phyloP scores from a whole-genome alignment of 1,140 invertebrate species.

The Episyrphus balteatus region DNA sequence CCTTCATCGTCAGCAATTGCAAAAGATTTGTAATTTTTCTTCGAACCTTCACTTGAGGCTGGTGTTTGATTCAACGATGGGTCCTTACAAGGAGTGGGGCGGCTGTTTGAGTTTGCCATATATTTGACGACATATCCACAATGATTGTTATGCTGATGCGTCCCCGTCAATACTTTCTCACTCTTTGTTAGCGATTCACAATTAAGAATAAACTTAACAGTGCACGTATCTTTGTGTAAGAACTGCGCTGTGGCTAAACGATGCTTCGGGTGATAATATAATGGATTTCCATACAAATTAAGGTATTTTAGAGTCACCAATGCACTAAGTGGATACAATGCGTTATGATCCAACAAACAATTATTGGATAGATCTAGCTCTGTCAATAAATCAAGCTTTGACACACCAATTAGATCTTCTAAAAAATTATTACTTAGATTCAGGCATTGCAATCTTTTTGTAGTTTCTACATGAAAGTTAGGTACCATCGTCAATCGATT shows the following conservation, averaged over 20 bases:
- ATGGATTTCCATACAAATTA: constrained; percentile 48
- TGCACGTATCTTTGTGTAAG: constrained; percentile 43
- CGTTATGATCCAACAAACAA: constrained; percentile 47
- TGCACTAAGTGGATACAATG: constrained; percentile 42
- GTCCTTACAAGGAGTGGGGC: not conserved
- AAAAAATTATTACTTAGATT: constrained; percentile 47
- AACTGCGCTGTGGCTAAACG: constrained; percentile 42
- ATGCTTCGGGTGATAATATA: constrained; percentile 48
- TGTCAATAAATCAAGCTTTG: constrained; percentile 41
- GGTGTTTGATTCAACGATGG: constrained; percentile 16
- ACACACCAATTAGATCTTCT: constrained; percentile 38
- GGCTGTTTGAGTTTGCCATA: no score
- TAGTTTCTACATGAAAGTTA: constrained; percentile 40
- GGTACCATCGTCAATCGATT: constrained; percentile 49
- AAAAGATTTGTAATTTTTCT: no score
- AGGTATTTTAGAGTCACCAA: constrained; percentile 44
- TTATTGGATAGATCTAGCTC: constrained; percentile 52
- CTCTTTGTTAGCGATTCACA: constrained; percentile 39
- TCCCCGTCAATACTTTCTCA: constrained; percentile 41
- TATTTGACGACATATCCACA: not conserved
- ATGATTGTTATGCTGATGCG: constrained; percentile 21
- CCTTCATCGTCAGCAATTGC: no score
- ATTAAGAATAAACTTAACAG: constrained; percentile 49
- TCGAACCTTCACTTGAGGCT: constrained; percentile 25
- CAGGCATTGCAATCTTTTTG: constrained; percentile 39